Base-by-base conservation (phyloP, 2,888 invertebrate genomes). In the Ischnura elegans region DNA sequence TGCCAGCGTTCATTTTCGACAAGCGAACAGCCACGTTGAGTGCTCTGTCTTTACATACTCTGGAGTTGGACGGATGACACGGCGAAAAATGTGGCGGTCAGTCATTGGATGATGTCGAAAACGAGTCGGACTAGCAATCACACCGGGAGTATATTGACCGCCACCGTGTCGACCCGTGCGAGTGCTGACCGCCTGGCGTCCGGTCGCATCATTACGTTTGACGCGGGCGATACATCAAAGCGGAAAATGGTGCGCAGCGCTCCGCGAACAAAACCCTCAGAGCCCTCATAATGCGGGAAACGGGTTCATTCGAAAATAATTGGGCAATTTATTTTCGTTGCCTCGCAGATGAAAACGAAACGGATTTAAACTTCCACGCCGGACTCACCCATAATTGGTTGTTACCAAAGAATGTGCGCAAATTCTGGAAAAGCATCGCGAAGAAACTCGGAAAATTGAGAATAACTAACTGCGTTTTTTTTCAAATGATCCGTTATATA, bases 301-400 rank as follows among this genome's bases (percentile, higher is more conserved):
- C 29, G 29, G 76, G 76, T 76, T 76, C 25, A 76, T 76, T 76
- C 76, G 36, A 76, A 36, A 76, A 76, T 76, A 36, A 76, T 76
- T 76, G 76, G 16, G 29, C 36, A 76, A 76, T 76, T 76, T 76
- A 76, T 76, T 76, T 76, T 13, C 61, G 61, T 25, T 10, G 29
- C n/a, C 76, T 29, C 61, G 8, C 16, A 6, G 76, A 29, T 29
- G 29, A 36, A 36, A 66, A 51, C 19, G 13, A 36, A 16, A 76
- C 36, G 36, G 13, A 76, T 76, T 61, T 25, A 10, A n/a, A n/a
- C n/a, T 13, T 36, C 29, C 76, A 13, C 29, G 76, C 13, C 6
- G 61, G 61, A n/a, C 61, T 8, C 16, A 19, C 19, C 19, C 19
- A 51, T 13, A 51, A 51, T 19, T 51, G 51, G 51, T 51, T 51